phyloP scores from a whole-genome alignment of 2,797 vertebrate species.

The Lagodon rhomboides region DNA sequence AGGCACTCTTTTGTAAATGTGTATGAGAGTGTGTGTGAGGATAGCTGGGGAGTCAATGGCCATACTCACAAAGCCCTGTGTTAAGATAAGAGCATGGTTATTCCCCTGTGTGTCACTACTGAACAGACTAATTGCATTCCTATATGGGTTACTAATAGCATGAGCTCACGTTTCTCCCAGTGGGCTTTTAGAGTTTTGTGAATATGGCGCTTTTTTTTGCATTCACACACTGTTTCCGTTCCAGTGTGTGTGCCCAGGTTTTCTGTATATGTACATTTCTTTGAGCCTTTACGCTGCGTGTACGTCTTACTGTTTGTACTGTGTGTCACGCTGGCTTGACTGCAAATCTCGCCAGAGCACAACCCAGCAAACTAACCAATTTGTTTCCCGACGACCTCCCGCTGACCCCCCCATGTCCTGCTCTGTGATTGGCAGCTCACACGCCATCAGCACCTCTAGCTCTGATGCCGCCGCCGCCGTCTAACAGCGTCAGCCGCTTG shows the following conservation, averaged over 20 bases:
- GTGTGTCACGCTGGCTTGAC: slow-evolving; percentile 38
- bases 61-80: slow-evolving; percentile 75
- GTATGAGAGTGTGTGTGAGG: slow-evolving; percentile 27
- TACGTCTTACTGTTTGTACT: slow-evolving; percentile 23
- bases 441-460: slow-evolving; percentile 90
- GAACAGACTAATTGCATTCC: slow-evolving; percentile 62
- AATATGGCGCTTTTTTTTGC: slow-evolving; percentile 60
- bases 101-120: slow-evolving; percentile 66
- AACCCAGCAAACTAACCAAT: slow-evolving; percentile 53
- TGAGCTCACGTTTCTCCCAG: slow-evolving; percentile 60
- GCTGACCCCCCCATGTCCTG: slow-evolving; percentile 60
- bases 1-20: slow-evolving; percentile 48
- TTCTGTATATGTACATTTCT: slow-evolving; percentile 53
- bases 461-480: slow-evolving; percentile 91
- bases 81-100: slow-evolving; percentile 71
- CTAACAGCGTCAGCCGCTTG: slow-evolving; percentile 87
- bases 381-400: slow-evolving; percentile 53
- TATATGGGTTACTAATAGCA: slow-evolving; percentile 73
- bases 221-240: slow-evolving; percentile 51
- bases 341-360: slow-evolving; percentile 41
- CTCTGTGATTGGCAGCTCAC: slow-evolving; percentile 85
- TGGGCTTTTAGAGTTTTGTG: slow-evolving; percentile 65
- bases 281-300: slow-evolving; percentile 39
- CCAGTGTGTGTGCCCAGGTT: slow-evolving; percentile 43
- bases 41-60: slow-evolving; percentile 48